Percentiles rank a stretch among this genome's conserved stretches.
phyloP scores from a whole-genome alignment of 2,797 vertebrate species.

The Pangasius mekongensis region DNA sequence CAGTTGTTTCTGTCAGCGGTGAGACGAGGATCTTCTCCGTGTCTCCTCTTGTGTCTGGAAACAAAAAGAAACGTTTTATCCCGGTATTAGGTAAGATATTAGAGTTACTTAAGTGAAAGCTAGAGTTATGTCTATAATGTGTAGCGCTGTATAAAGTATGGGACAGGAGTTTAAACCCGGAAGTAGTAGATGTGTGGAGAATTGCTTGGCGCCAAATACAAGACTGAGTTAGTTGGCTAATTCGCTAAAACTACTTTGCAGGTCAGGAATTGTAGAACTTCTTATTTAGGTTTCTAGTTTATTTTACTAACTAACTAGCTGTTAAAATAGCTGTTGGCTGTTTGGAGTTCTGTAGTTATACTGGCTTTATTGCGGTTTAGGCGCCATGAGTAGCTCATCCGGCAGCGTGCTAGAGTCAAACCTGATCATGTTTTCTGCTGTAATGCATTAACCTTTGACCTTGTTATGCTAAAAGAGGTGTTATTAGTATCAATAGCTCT shows the following conservation, averaged over 20 bases:
- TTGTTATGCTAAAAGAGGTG: neutral
- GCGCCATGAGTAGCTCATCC: neutral
- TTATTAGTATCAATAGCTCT: neutral
- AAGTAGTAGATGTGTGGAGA: neutral
- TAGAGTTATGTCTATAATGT: neutral
- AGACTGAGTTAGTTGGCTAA: neutral
- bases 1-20: neutral
- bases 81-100: constrained; percentile 25
- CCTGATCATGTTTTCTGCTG: neutral
- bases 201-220: constrained; percentile 51
- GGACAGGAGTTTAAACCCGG: constrained; percentile 3
- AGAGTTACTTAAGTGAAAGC: neutral
- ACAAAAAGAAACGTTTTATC: neutral
- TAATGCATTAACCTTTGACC: neutral
- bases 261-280: neutral
- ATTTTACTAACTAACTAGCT: neutral
- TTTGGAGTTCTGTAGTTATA: neutral
- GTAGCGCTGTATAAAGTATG: neutral
- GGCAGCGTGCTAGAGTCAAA: neutral
- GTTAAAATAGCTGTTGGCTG: neutral
- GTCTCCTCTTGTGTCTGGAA: neutral
- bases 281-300: neutral
- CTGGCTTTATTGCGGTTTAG: neutral
- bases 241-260: neutral
- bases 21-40: no score